Evolutionary conservation across 2,888 invertebrate genomes (phyloP).

Genomic region (Xanthia togata): DNA sequence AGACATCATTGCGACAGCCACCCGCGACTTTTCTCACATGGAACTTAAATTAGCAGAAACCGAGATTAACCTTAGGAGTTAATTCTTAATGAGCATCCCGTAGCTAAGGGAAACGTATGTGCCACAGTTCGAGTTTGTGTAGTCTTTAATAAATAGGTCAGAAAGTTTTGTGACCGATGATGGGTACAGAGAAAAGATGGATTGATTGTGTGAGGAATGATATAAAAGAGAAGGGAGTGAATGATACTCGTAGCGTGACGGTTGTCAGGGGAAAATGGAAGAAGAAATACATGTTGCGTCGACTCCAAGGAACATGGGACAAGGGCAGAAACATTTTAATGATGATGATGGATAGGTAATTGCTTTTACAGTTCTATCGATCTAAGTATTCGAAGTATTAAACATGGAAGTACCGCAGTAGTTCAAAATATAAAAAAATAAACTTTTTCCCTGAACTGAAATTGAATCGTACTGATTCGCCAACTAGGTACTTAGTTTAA

Average conservation of each 20-base stretch:
- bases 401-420: background rate
- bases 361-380: constrained; percentile 8
- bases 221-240: background rate
- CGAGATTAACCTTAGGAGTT: constrained; percentile 32
- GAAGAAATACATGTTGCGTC: background rate
- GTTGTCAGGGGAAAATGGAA: background rate
- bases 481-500: constrained; percentile 30
- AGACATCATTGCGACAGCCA: background rate
- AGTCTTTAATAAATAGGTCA: constrained; percentile 29
- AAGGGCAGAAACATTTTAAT: background rate
- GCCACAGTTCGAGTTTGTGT: constrained; percentile 4
- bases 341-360: background rate
- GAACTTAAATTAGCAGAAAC: constrained; percentile 38
- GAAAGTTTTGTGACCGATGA: constrained; percentile 7
- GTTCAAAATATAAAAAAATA: too few relatives aligned
- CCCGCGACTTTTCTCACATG: background rate
- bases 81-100: constrained; percentile 28
- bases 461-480: background rate
- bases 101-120: constrained; percentile 3
- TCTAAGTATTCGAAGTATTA: background rate
- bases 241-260: background rate
- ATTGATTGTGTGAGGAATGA: background rate
- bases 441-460: background rate
- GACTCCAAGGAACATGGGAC: background rate
- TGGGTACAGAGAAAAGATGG: background rate